phyloP scores from a whole-genome alignment of 1,140 invertebrate species.

The Xylocopa sonorina region DNA sequence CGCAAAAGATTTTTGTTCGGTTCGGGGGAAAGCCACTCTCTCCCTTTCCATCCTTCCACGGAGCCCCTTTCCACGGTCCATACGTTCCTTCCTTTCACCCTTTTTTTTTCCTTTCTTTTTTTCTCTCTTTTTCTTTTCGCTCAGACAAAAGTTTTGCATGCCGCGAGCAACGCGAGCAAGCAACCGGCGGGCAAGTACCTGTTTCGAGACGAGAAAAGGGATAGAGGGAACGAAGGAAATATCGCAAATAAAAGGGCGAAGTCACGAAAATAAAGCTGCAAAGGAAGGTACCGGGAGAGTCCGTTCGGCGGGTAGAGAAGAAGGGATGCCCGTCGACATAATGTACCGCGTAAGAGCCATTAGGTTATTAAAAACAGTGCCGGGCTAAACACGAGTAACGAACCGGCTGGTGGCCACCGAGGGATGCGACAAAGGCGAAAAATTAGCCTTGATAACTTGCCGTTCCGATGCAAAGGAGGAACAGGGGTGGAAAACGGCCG shows the following conservation, averaged over 20 bases:
- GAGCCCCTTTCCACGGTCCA: not conserved
- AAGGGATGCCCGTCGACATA: conserved; percentile 63
- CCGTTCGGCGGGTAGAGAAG: conserved; percentile 45
- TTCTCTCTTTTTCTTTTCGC: not conserved
- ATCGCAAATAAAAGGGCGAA: conserved; percentile 63
- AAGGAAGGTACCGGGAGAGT: not conserved
- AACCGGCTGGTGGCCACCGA: conserved; percentile 61
- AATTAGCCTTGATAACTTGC: conserved; percentile 77
- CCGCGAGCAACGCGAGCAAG: conserved; percentile 45
- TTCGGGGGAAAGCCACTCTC: conserved; percentile 23
- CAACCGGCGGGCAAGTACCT: conserved; percentile 1
- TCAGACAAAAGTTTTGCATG: conserved; percentile 49
- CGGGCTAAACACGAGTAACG: conserved; percentile 71
- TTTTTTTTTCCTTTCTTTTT: conserved; percentile 4
- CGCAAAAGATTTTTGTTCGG: conserved; percentile 50
- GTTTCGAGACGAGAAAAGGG: conserved; percentile 24
- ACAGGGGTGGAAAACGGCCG: conserved; percentile 11
- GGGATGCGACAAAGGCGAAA: conserved; percentile 73
- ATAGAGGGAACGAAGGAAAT: conserved; percentile 53
- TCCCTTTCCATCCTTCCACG: not conserved
- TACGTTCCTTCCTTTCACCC: conserved; percentile 44
- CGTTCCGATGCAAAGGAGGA: conserved; percentile 69
- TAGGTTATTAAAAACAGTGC: conserved; percentile 81
- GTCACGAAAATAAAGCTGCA: conserved; percentile 47
- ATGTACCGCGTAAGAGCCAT: conserved; percentile 78